Base-by-base conservation (phyloP, 1,140 invertebrate genomes). In the Aphaenogaster floridana region DNA sequence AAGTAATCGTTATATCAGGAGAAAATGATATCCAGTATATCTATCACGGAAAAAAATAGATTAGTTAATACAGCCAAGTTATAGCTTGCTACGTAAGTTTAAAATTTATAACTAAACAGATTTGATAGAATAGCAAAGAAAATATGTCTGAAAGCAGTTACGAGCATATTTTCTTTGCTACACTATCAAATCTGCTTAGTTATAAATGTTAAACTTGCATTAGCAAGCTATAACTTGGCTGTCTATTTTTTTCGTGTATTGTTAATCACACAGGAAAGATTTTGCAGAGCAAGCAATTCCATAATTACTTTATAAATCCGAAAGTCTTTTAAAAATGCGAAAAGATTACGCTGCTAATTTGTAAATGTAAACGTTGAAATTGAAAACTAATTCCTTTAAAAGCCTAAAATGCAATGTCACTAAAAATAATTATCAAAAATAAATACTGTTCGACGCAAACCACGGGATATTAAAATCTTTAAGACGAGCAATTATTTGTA, bases 401-500 rank as follows among this genome's bases (percentile, higher is more conserved):
- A 42, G 39, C 39, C 1, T 15, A 15, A 59, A 42, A 42, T 15
- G 13, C 5, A 11, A 42, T 9, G 42, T 61, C 34, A 42, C 0
- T 13, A 36, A n/a, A 17, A 78, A 36, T 45, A 39, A 39, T 48
- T 13, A 63, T 13, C 0, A 13, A 36, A 64, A 48, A 36, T 78
- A 61, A 78, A 63, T 68, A 45, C 45, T 45, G 3, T n/a, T 45
- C 4, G 45, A 57, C 39, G n/a, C 21, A 59, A n/a, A 71, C 5
- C 59, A 1, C 6, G 21, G 21, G 9, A 13, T 50, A 36, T 8
- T 50, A 13, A 69, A 54, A 28, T 45, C 36, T 69, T 54, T 36
- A 9, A 15, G 8, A 17, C 13, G 17, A 57, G 34, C 68, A 59
- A 83, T 83, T 77, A 88, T 88, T 88, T 54, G 57, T 59, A 36